These are phyloP conservation scores for Exocentrus adspersus DNA, from an alignment of 2,888 invertebrate genomes.

Conservation along the genomic window DNA sequence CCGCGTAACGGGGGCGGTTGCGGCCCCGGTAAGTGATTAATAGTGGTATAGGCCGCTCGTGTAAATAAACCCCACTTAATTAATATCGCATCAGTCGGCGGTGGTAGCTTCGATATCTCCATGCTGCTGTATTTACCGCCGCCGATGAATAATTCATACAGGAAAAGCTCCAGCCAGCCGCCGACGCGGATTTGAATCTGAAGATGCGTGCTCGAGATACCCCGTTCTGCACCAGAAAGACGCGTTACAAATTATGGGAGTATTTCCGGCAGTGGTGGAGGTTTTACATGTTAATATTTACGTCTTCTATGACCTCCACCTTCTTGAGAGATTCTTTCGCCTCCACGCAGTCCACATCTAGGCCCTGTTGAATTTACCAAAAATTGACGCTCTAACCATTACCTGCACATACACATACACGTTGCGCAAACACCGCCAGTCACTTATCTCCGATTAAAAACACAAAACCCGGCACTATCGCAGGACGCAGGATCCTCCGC, in stretches of 20 bases:
- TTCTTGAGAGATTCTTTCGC: too few species aligned
- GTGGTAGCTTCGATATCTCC: conserved; percentile 55
- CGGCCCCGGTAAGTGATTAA: conserved; percentile 56
- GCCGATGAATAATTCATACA: conserved; percentile 60
- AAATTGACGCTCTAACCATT: conserved; percentile 6
- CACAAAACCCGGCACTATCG: conserved; percentile 55
- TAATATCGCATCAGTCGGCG: conserved; percentile 58
- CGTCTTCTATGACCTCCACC: too few species aligned
- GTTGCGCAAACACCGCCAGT: conserved; percentile 4
- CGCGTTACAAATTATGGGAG: conserved; percentile 47
- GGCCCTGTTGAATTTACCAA: too few species aligned
- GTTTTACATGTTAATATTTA: too few species aligned
- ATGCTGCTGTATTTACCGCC: conserved; percentile 57
- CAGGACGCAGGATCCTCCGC: conserved; percentile 46
- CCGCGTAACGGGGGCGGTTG: conserved; percentile 12
- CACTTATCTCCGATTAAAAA: conserved; percentile 47
- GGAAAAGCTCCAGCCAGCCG: too few species aligned
- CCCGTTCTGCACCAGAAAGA: conserved; percentile 46
- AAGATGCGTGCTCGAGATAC: conserved; percentile 55
- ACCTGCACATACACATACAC: conserved; percentile 11
- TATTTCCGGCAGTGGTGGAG: conserved; percentile 15
- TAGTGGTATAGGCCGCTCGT: conserved; percentile 51
- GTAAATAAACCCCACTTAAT: conserved; percentile 58
- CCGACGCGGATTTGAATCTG: conserved; percentile 60
- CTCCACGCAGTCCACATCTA: too few species aligned